phyloP scores from a whole-genome alignment of 2,797 vertebrate species.

The Coregonus suidteri region DNA sequence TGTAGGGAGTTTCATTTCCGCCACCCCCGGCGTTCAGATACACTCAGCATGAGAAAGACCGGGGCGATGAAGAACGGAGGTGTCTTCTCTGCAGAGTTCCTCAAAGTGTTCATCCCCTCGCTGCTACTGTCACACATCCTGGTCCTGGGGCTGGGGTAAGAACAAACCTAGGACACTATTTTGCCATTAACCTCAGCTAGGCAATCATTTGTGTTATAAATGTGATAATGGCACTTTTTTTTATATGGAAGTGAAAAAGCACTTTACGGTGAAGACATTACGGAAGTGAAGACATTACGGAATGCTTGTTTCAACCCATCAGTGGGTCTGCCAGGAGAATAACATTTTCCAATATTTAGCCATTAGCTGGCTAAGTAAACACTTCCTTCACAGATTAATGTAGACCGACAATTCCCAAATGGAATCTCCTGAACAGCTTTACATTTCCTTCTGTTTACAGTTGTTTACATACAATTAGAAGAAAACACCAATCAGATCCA shows the following conservation, averaged over 20 bases:
- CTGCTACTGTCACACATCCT: conserved; percentile 96
- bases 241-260: no score
- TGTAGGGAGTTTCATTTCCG: conserved; percentile 96
- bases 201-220: background rate
- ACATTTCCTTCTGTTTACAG: background rate
- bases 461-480: background rate
- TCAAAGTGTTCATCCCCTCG: conserved; percentile 97
- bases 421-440: background rate
- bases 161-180: conserved; percentile 20
- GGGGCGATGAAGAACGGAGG: conserved; percentile 99
- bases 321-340: no score
- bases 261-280: no score
- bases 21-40: conserved; percentile 90
- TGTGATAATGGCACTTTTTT: background rate
- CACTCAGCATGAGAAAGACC: conserved; percentile 97
- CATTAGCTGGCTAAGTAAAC: no score
- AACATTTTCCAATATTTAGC: no score
- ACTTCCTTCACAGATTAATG: background rate
- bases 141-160: conserved; percentile 96
- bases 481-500: background rate
- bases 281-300: no score
- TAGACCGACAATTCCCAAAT: background rate
- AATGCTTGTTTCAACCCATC: no score
- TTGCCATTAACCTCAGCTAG: background rate
- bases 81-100: conserved; percentile 96